Base-by-base conservation (phyloP, 2,113 vertebrate species). In the Burhinus oedicnemus region DNA sequence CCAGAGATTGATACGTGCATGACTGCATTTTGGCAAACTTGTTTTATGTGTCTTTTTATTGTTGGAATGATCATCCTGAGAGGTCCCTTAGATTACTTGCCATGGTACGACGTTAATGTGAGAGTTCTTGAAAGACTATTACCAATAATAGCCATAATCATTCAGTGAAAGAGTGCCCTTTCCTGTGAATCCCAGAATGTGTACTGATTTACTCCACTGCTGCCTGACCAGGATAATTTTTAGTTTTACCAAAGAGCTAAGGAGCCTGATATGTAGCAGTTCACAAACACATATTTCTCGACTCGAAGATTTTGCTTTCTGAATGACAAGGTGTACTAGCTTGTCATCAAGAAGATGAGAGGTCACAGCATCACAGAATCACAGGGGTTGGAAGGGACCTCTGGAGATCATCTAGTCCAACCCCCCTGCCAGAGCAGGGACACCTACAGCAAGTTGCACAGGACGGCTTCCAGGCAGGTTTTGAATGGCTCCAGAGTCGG, bases 21-120 rank as follows among this genome's bases (percentile, higher is more conserved):
- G 70, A 78, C 58, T 79, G 60, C 57, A 89, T 93, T 96, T 94
- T 95, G 81, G 78, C 36, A 89, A 96, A 66, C 45, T 94, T 93
- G 52, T 69, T 96, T 94, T 90, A 89, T 83, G 40, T 95, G n/a
- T 49, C 69, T 85, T 92, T 90, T 89, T 95, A 83, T 77, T 91
- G 81, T 80, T 95, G 66, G 30, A 87, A 94, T 84, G 19, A 87
- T 94, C 83, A 95, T 58, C 66, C 61, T 82, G 81, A 80, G 81
- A 94, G 70, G 81, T 89, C 5, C 1, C 83, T 87, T 87, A 79
- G 74, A 91, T 91, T 80, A 69, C 81, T 92, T 93, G 45, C 74
- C 21, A 38, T 57, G 40, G 38, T 74, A 72, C 55, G 72, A 16
- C 12, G 78, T 51, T 95, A 96, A 94, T 74, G 62, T 62, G 81